These are phyloP conservation scores for Telenomus remus DNA, from an alignment of 1,140 invertebrate genomes.

Conservation along the genomic window DNA sequence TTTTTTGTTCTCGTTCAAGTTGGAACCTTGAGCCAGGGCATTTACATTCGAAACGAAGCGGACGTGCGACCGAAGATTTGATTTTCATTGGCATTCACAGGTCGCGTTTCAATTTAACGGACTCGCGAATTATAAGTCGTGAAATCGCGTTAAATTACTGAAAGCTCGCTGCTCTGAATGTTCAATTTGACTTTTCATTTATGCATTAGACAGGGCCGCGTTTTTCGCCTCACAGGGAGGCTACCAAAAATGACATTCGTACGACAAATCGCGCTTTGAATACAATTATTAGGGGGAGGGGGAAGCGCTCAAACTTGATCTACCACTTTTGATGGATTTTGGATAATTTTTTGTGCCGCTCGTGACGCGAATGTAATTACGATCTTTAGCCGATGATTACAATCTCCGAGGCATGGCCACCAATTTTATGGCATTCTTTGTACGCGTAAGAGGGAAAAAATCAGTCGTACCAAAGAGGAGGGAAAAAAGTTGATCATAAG, in stretches of 20 bases:
- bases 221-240: slow-evolving; percentile 19
- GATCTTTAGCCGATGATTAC: slow-evolving; percentile 2
- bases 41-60: slow-evolving; percentile 56
- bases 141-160: slow-evolving; percentile 54
- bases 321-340: slow-evolving; percentile 19
- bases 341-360: neutral
- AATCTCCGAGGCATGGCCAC: neutral
- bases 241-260: slow-evolving; percentile 52
- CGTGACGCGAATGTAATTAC: slow-evolving; percentile 21
- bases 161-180: slow-evolving; percentile 42
- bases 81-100: slow-evolving; percentile 68
- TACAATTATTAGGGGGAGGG: slow-evolving; percentile 8
- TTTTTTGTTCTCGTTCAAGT: too few relatives aligned
- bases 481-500: too few relatives aligned
- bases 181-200: slow-evolving; percentile 46
- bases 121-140: slow-evolving; percentile 56
- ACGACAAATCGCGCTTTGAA: slow-evolving; percentile 37
- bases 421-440: neutral
- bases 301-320: neutral
- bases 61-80: slow-evolving; percentile 37
- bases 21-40: slow-evolving; percentile 24
- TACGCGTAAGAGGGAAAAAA: too few relatives aligned
- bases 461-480: too few relatives aligned
- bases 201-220: slow-evolving; percentile 24
- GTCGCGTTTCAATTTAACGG: slow-evolving; percentile 58